Evolutionary conservation across 2,113 vertebrate species (phyloP).

Genomic region (Aspidoscelis tigris): DNA sequence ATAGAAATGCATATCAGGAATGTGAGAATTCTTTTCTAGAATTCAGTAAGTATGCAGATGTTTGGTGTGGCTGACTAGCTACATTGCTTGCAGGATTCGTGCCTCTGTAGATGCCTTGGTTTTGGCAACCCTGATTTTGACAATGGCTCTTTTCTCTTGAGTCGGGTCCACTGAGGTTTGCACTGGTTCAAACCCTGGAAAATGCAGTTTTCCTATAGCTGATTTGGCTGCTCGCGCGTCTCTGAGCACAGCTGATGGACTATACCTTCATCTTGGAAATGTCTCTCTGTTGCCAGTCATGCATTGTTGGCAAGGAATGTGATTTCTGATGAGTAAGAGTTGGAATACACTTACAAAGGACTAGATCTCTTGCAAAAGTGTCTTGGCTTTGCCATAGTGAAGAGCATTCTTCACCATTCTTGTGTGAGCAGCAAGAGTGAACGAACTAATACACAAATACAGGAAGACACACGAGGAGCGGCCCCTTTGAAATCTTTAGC

Average conservation of each 20-base stretch:
- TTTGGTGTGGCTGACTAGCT: conserved; percentile 71
- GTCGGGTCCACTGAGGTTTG: too few species aligned
- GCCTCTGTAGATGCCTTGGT: conserved; percentile 58
- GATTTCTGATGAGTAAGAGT: too few species aligned
- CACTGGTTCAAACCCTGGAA: too few species aligned
- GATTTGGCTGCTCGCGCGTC: too few species aligned
- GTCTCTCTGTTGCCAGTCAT: too few species aligned
- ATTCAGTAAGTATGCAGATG: conserved; percentile 71
- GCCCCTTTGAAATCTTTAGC: not conserved
- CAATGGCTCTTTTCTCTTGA: too few species aligned
- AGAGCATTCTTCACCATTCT: accelerated
- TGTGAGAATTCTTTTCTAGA: conserved; percentile 68
- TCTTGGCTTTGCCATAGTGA: not conserved
- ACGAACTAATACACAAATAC: not conserved
- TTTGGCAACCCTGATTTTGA: too few species aligned
- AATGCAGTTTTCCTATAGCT: too few species aligned
- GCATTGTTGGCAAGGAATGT: too few species aligned
- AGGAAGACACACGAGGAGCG: not conserved
- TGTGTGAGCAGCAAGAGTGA: not conserved
- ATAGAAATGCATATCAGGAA: conserved; percentile 59
- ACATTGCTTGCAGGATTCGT: conserved; percentile 72
- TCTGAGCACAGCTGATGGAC: too few species aligned
- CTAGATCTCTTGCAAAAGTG: conserved; percentile 30
- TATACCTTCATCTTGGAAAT: too few species aligned
- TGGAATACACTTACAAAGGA: not conserved